Conservation (phyloP, 2,113 vertebrate genomes). For the Neolamprologus devosi region DNA sequence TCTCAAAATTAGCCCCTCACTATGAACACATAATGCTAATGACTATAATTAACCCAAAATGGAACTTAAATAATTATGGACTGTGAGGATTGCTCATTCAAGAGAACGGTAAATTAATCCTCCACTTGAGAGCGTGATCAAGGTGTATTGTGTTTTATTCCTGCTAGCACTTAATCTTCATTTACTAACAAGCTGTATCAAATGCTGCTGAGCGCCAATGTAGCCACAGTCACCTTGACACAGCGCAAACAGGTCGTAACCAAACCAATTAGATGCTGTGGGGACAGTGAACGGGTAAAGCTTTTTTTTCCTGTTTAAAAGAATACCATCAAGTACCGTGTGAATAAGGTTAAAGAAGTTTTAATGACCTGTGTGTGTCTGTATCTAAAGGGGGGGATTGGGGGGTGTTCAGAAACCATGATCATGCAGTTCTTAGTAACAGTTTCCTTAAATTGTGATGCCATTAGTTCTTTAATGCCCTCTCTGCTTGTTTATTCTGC, state of each 20-base stretch:
- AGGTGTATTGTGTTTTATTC: slow-evolving; percentile 68
- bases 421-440: neutral
- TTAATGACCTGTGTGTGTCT: neutral
- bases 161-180: slow-evolving; percentile 48
- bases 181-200: slow-evolving; percentile 34
- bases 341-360: neutral
- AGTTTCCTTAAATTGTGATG: neutral
- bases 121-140: slow-evolving; percentile 65
- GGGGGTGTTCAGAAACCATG: neutral
- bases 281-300: neutral
- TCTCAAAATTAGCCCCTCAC: slow-evolving; percentile 87
- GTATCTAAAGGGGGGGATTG: neutral
- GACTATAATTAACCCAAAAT: slow-evolving; percentile 98
- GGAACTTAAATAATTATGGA: slow-evolving; percentile 92
- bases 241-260: slow-evolving; percentile 21
- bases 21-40: slow-evolving; percentile 92
- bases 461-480: neutral
- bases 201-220: slow-evolving; percentile 30
- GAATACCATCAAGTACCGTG: neutral
- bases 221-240: slow-evolving; percentile 49
- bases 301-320: neutral
- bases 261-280: neutral
- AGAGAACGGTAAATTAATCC: slow-evolving; percentile 58
- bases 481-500: neutral
- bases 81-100: slow-evolving; percentile 71